A percentile compares a stretch with the other conserved stretches of the same genome.
Evolutionary conservation across 2,113 vertebrate genomes (phyloP).

Genomic region (Anguilla rostrata): DNA sequence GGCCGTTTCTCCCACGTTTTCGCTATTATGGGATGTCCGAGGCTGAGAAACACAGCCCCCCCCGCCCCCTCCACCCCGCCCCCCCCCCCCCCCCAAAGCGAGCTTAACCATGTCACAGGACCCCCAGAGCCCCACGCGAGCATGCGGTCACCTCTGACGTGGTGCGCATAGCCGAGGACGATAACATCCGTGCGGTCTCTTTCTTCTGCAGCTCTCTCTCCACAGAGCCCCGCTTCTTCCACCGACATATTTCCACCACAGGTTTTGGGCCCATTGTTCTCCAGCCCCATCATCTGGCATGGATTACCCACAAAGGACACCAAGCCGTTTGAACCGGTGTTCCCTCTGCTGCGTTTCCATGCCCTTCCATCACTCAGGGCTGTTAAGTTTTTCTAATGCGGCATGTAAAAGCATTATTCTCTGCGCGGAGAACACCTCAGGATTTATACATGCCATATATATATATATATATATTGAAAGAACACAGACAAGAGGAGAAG

Average conservation of each 20-base stretch:
- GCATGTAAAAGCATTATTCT: conserved; percentile 53
- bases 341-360: conserved; percentile 49
- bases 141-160: not conserved
- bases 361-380: conserved; percentile 46
- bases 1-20: conserved; percentile 7
- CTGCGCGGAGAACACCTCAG: conserved; percentile 50
- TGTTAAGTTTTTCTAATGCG: conserved; percentile 47
- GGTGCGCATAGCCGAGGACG: not conserved
- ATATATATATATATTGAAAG: conserved; percentile 36
- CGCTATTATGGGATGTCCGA: not conserved
- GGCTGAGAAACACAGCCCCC: not conserved
- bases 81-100: not conserved
- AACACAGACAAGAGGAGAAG: conserved; percentile 42
- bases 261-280: conserved; percentile 26
- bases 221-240: conserved; percentile 18
- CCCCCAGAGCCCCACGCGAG: not conserved
- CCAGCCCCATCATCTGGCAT: conserved; percentile 49
- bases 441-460: conserved; percentile 55
- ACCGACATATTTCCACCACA: conserved; percentile 48
- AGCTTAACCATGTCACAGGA: conserved; percentile 37
- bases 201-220: not conserved
- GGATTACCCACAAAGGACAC: conserved; percentile 38
- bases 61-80: not conserved
- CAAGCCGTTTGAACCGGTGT: conserved; percentile 54
- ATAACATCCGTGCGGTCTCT: not conserved